Evolutionary conservation across 2,888 invertebrate species (phyloP), one percentile per base, ranked within the genome.

Genomic region (Drosophila maculinotata): DNA sequence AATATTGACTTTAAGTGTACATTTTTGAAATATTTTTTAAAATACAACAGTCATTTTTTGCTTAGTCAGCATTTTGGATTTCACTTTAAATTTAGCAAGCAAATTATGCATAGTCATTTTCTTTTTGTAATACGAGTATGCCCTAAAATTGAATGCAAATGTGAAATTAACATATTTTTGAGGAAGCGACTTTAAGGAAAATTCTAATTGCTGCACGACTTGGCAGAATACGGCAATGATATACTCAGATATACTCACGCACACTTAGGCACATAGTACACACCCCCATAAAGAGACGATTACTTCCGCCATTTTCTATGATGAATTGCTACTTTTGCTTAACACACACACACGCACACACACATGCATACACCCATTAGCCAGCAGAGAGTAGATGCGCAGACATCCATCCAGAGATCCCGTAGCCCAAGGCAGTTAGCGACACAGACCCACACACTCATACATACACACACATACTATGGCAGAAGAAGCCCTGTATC

Each of bases 231-330:
- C 7, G 20, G 42, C 62, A 45, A 15, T 48, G 17, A 58, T n/a
- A n/a, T n/a, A n/a, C n/a, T 52, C 33, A 65, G 42, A 47, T 36
- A 58, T 31, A 66, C 42, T 59, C 56, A 54, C 28, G 45, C 57
- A 36, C 69, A 62, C 63, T 62, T 54, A 62, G 45, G 30, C 65
- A 69, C 51, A 65, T 51, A n/a, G n/a, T n/a, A 69, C 59, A 62
- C 52, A 69, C 68, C 69, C 69, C 78, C 85, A 82, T 75, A 87
- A 82, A 71, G 67, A 66, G 65, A 69, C 79, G 82, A 84, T 87
- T 77, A 81, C 87, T 83, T 81, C 87, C 90, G 90, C 90, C 90
- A 90, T 90, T 90, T 90, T 90, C 90, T 89, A 89, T 90, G 90
- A 90, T 90, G 90, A 89, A 90, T 90, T 90, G 89, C 89, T 85